These are phyloP conservation scores for Gambusia yucatana DNA, from an alignment of 2,797 vertebrate species.

Conservation along the genomic window DNA sequence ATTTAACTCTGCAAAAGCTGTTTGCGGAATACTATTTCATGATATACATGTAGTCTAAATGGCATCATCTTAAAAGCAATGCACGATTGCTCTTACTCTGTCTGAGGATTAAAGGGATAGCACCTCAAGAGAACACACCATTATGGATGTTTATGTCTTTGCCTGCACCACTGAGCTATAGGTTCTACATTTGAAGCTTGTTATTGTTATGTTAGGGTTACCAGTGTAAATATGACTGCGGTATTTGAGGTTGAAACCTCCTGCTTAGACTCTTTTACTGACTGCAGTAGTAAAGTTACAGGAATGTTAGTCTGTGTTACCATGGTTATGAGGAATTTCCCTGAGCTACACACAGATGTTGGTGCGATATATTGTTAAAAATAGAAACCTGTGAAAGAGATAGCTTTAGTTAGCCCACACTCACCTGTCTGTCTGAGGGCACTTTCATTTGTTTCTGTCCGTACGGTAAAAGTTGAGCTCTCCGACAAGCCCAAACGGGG, in stretches of 20 bases:
- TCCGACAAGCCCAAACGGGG: constrained; percentile 12
- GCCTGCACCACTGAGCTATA: background rate
- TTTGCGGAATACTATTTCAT: background rate
- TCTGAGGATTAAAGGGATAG: background rate
- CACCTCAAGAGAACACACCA: background rate
- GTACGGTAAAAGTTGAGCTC: constrained; percentile 24
- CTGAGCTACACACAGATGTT: background rate
- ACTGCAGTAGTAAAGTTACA: constrained; percentile 1
- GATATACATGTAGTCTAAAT: background rate
- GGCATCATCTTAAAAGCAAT: background rate
- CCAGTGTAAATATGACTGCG: background rate
- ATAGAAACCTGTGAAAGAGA: background rate
- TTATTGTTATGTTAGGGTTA: background rate
- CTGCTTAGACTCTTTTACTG: background rate
- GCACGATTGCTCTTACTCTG: background rate
- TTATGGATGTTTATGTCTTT: background rate
- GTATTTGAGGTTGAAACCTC: background rate
- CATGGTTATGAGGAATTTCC: constrained; percentile 9
- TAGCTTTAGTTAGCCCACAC: constrained; percentile 19
- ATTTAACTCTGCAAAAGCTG: background rate
- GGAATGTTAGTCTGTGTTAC: constrained; percentile 4
- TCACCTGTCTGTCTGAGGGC: constrained; percentile 60
- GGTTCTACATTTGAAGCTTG: background rate
- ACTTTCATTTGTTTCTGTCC: constrained; percentile 24
- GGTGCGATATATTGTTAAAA: background rate